Base-by-base conservation (phyloP, 2,113 vertebrate genomes). In the Hemichromis elongatus region DNA sequence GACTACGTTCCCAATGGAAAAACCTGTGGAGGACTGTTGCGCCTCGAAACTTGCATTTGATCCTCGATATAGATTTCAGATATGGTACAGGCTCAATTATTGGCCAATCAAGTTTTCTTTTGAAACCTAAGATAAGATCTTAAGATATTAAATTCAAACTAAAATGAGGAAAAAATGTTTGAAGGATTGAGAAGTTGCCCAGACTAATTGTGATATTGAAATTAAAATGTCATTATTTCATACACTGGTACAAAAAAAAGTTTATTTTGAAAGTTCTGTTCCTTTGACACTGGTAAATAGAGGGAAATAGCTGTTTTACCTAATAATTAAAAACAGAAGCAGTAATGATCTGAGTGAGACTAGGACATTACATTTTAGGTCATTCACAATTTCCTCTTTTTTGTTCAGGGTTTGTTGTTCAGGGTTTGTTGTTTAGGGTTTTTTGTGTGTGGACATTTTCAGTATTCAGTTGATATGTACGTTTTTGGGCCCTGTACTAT, bases 231-330 rank as follows among this genome's bases (percentile, higher is more conserved):
- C 33, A 21, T 37, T 37, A 37, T 63, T 63, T 63, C 59, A 37
- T 63, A 63, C 33, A 37, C 19, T 63, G 19, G 2, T 68, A 4
- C n/a, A 68, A 42, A 42, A 16, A 42, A 16, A 6, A 0, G 12
- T 68, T 68, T 24, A 24, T 16, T 68, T 68, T 42, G 12, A 42
- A 3, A 63, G 37, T 63, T 63, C 4, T 63, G 10, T 37, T 63
- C n/a, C n/a, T 42, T 7, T 42, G 35, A 42, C 12, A 42, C 0
- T 0, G 3, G 19, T 68, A 68, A 24, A 68, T 68, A 68, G 2
- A 42, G 13, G 63, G 0, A 68, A 42, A 45, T 13, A 42, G 13
- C 21, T 10, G 37, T 42, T 70, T 45, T 70, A 16, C n/a, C 45
- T 45, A 42, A 42, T 14, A 68, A 6, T 63, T n/a, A n/a, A n/a